These are phyloP conservation scores for Pelosia muscerda DNA, from an alignment of 2,888 invertebrate genomes.

Conservation along the genomic window DNA sequence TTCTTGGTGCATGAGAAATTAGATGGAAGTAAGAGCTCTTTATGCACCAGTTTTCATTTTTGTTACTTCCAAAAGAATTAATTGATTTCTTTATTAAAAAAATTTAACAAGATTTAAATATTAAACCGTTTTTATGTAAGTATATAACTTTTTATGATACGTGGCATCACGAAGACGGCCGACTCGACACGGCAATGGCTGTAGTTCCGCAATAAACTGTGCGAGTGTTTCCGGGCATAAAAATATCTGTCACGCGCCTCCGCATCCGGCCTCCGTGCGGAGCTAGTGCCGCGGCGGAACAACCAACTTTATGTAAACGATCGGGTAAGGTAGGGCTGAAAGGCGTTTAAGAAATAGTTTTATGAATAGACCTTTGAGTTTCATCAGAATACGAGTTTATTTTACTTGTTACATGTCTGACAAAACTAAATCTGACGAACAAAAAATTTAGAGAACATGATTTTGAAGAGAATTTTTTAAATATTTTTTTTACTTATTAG, in stretches of 20 bases:
- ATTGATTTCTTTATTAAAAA: neutral
- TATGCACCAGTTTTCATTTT: too few species aligned
- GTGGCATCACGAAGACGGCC: conserved; percentile 35
- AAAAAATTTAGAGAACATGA: too few species aligned
- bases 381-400: too few species aligned
- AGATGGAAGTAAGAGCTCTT: too few species aligned
- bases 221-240: conserved; percentile 65
- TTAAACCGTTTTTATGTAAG: conserved; percentile 1
- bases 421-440: too few species aligned
- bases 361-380: too few species aligned
- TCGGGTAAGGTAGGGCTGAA: conserved; percentile 36
- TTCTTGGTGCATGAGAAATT: too few species aligned
- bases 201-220: conserved; percentile 58
- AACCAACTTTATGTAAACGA: conserved; percentile 48
- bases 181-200: conserved; percentile 29
- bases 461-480: too few species aligned
- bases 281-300: conserved; percentile 40
- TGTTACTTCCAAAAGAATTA: neutral
- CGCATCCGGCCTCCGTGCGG: conserved; percentile 33
- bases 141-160: conserved; percentile 41
- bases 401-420: neutral
- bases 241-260: conserved; percentile 62
- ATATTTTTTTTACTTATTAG: too few species aligned
- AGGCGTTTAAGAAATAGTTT: neutral
- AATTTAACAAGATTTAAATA: conserved; percentile 6